phyloP scores from a whole-genome alignment of 2,888 invertebrate species.

The Cancer borealis region DNA sequence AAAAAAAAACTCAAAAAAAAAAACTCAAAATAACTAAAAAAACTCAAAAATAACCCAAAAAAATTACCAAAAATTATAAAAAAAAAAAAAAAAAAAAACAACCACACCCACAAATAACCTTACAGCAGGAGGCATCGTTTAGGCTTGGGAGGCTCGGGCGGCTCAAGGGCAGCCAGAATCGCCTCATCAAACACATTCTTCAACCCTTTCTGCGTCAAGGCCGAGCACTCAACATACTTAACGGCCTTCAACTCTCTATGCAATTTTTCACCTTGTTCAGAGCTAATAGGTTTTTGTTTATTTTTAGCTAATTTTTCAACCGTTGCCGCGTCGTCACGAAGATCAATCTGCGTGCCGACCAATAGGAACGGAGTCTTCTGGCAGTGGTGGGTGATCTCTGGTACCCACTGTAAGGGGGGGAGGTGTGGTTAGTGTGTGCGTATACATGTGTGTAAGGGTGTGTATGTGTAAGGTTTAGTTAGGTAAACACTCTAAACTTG shows the following conservation, averaged over 20 bases:
- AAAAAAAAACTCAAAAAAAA: no score
- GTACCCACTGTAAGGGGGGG: constrained; percentile 94
- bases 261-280: constrained; percentile 97
- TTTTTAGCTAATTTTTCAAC: constrained; percentile 90
- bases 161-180: constrained; percentile 97
- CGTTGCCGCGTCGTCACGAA: constrained; percentile 97
- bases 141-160: constrained; percentile 89
- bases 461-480: no score
- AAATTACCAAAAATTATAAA: no score
- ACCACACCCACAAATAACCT: no score
- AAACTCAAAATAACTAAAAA: no score
- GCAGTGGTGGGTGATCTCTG: constrained; percentile 99
- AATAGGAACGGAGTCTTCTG: constrained; percentile 98
- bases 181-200: constrained; percentile 99
- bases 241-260: constrained; percentile 99
- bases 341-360: constrained; percentile 98
- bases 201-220: constrained; percentile 98
- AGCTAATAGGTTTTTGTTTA: constrained; percentile 97
- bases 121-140: constrained; percentile 73
- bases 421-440: no score
- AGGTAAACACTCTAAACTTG: no score
- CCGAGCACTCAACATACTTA: constrained; percentile 99
- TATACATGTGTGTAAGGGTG: no score
- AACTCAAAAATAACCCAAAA: no score
- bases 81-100: no score